Conservation (phyloP, 2,113 vertebrate species). For the Scomber scombrus region DNA sequence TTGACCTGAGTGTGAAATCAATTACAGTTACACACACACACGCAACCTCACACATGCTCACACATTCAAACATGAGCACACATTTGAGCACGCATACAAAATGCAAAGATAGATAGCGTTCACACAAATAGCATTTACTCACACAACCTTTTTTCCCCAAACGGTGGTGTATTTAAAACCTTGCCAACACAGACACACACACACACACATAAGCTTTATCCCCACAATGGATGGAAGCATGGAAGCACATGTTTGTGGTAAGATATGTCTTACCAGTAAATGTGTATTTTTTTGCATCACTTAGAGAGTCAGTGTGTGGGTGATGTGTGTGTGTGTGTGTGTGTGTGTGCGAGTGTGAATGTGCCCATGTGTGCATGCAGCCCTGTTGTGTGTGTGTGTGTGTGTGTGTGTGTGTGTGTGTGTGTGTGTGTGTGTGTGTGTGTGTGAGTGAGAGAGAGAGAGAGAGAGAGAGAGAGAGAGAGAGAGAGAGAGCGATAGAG, state of each 20-base stretch:
- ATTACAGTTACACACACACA: conserved; percentile 61
- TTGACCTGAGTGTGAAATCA: conserved; percentile 82
- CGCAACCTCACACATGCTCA: conserved; percentile 16
- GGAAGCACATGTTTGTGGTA: conserved; percentile 38
- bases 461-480: conserved; percentile 22
- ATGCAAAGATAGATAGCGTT: conserved; percentile 35
- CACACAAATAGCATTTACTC: conserved; percentile 41
- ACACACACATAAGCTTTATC: conserved; percentile 43
- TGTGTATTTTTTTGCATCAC: conserved; percentile 55
- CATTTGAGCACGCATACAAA: conserved; percentile 18
- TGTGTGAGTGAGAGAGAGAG: neutral
- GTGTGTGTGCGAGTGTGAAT: conserved; percentile 5
- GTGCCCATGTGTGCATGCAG: conserved; percentile 14
- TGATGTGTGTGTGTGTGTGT: conserved; percentile 29
- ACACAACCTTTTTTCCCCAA: conserved; percentile 3
- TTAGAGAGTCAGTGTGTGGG: conserved; percentile 33
- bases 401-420: conserved; percentile 18
- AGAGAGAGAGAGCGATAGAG: neutral
- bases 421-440: neutral
- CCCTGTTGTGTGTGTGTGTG: conserved; percentile 3
- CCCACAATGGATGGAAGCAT: conserved; percentile 17
- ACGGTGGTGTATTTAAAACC: conserved; percentile 42
- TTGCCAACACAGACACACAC: neutral
- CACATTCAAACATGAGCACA: conserved; percentile 26
- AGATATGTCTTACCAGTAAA: conserved; percentile 68